Evolutionary conservation across 2,113 vertebrate genomes (phyloP), one percentile per base, ranked within the genome.

Genomic region (Hepsetus odoe): DNA sequence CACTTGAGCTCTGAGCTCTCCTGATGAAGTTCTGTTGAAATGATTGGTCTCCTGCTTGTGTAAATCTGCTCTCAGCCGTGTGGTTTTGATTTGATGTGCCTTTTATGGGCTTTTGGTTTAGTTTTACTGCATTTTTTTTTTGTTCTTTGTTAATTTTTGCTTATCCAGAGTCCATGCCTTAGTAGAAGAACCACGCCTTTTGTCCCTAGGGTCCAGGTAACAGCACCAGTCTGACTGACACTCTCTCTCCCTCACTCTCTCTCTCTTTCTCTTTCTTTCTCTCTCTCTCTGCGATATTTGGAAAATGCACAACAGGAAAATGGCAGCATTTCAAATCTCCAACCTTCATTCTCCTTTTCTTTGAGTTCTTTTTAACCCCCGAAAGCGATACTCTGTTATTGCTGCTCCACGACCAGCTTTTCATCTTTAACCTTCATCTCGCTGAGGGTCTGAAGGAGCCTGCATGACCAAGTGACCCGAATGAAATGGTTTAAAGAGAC

Each of bases 121-220:
- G 80, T 77, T 86, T 86, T 85, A 84, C 82, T 71, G 68, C 77
- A 53, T 82, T 83, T 90, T 94, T 93, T 78, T 82, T 95, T n/a
- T n/a, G n/a, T n/a, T 83, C 76, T 87, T 87, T 81, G 74, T 86
- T 95, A 94, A 95, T 95, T 95, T n/a, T 95, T 95, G 94, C 94
- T 94, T 94, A 95, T 92, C 94, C 95, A 96, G 95, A 96, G 93
- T 94, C 94, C 95, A 95, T 95, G 94, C 94, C 95, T 96, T 96
- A 96, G 94, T 95, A 96, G 95, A 95, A 95, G 95, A 95, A 93
- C 95, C 92, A 89, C 94, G 93, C 93, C 95, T 95, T 95, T 94
- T 95, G 94, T 95, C 91, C 95, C 95, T 95, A 96, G 95, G 94
- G 95, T 95, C 92, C 95, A 96, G 95, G 95, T 96, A 96, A 96